A percentile compares a stretch with the other conserved stretches of the same genome.
These are phyloP conservation scores for Anarrhichthys ocellatus DNA, from an alignment of 2,113 vertebrate genomes.

Conservation along the genomic window DNA sequence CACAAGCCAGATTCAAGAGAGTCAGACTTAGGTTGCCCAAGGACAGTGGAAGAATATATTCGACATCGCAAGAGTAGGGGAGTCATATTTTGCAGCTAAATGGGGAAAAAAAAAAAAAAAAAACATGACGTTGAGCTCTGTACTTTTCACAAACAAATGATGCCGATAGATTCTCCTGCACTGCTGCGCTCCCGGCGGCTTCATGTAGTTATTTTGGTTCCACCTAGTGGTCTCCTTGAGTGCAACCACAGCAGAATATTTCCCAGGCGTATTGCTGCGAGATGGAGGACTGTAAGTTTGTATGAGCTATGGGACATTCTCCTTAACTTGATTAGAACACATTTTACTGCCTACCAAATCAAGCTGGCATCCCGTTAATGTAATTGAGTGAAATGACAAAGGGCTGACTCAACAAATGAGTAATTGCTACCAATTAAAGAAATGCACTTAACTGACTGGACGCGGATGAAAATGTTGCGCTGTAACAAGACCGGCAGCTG, in stretches of 20 bases:
- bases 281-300: constrained; percentile 24
- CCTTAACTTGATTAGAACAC: constrained; percentile 65
- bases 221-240: constrained; percentile 58
- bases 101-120: no score
- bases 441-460: constrained; percentile 65
- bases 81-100: background rate
- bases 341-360: constrained; percentile 67
- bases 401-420: constrained; percentile 70
- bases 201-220: constrained; percentile 35
- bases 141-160: background rate
- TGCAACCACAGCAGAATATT: constrained; percentile 12
- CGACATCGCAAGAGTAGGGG: background rate
- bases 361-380: constrained; percentile 65
- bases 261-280: background rate
- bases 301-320: constrained; percentile 39
- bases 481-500: constrained; percentile 27
- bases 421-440: constrained; percentile 72
- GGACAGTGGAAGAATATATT: background rate
- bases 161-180: background rate
- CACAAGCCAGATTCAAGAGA: background rate
- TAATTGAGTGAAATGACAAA: constrained; percentile 69
- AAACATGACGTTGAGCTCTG: background rate
- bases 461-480: constrained; percentile 48
- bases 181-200: background rate
- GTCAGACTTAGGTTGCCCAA: background rate